Conservation (phyloP, 1,140 invertebrate genomes). For the Brachionus paranguensis region DNA sequence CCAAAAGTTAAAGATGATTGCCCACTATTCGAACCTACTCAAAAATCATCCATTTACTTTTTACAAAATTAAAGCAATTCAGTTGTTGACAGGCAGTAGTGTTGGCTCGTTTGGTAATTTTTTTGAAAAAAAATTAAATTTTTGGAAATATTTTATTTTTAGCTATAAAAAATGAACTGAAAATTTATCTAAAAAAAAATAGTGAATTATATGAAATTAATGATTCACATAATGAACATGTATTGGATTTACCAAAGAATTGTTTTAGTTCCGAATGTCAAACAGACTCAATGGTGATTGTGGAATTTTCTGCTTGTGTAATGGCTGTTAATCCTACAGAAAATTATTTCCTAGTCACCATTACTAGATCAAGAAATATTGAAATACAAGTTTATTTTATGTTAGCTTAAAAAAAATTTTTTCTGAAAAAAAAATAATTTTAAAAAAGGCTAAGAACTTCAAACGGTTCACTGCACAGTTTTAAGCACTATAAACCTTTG, state of each 20-base stretch:
- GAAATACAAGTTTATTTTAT: neutral
- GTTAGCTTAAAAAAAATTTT: neutral
- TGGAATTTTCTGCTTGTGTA: neutral
- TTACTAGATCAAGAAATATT: neutral
- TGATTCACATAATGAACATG: neutral
- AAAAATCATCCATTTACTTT: neutral
- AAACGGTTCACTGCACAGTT: neutral
- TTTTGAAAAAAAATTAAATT: neutral
- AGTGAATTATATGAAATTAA: neutral
- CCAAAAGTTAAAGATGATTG: neutral
- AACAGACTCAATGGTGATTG: neutral
- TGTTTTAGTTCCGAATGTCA: neutral
- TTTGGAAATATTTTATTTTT: neutral
- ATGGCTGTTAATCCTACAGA: neutral
- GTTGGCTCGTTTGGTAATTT: neutral
- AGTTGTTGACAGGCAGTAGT: neutral
- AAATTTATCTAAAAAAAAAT: neutral
- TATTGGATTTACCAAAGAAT: neutral
- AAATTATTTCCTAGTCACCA: neutral
- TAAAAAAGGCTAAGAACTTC: neutral
- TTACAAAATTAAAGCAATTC: slow-evolving; percentile 12
- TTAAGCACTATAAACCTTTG: neutral
- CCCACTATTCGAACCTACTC: neutral
- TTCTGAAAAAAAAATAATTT: neutral
- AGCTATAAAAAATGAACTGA: neutral